phyloP scores from a whole-genome alignment of 2,888 invertebrate species.

The Andrena bicolor region DNA sequence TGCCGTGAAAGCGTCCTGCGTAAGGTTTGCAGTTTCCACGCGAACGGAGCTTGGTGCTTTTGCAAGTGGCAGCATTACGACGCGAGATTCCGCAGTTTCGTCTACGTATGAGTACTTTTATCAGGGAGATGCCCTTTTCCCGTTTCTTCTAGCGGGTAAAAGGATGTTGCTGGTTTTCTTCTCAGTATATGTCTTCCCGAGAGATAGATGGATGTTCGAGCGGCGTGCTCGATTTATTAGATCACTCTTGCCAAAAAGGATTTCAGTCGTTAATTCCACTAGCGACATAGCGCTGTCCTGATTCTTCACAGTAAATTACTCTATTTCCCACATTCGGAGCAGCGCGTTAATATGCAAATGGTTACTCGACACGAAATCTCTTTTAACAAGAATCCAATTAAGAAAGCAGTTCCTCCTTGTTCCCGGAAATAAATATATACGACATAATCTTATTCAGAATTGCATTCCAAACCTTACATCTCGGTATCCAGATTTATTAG shows the following conservation, averaged over 20 bases:
- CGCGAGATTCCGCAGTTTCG: slow-evolving; percentile 1
- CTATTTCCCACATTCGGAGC: slow-evolving; percentile 5
- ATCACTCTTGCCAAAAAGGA: slow-evolving; percentile 10
- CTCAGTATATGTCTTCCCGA: background rate
- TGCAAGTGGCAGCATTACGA: slow-evolving; percentile 2
- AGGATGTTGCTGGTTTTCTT: background rate
- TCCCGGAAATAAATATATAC: background rate
- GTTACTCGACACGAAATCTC: background rate
- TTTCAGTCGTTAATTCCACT: slow-evolving; percentile 4
- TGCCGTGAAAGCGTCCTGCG: background rate
- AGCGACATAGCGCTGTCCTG: background rate
- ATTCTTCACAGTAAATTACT: slow-evolving; percentile 16
- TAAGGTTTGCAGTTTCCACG: background rate
- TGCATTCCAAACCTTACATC: background rate
- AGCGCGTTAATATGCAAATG: background rate
- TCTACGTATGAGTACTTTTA: slow-evolving; percentile 11
- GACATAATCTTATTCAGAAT: background rate
- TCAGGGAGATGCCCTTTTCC: background rate
- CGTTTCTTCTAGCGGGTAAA: background rate
- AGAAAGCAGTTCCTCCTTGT: background rate
- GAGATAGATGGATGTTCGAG: slow-evolving; percentile 18
- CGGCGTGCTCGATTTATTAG: background rate
- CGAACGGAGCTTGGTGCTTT: background rate
- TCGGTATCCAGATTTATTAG: background rate
- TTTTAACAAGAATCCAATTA: background rate